These are phyloP conservation scores for Aphaenogaster ashmeadi DNA, from an alignment of 1,140 invertebrate species.

Conservation along the genomic window DNA sequence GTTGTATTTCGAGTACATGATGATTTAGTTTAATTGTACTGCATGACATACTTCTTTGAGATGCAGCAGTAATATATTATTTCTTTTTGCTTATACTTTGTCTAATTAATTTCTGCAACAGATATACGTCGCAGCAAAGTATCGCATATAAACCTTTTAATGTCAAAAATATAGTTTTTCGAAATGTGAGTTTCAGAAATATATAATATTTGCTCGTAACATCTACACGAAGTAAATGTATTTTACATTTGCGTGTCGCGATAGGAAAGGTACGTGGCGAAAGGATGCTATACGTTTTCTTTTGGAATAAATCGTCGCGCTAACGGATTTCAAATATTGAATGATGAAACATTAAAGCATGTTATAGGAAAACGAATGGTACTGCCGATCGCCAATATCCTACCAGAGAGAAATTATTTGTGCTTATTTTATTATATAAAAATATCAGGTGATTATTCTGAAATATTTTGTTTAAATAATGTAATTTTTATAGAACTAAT, in stretches of 20 bases:
- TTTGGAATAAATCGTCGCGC: slow-evolving; percentile 27
- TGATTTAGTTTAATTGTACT: slow-evolving; percentile 38
- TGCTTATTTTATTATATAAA: background rate
- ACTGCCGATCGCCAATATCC: background rate
- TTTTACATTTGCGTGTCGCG: slow-evolving; percentile 10
- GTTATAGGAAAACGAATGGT: slow-evolving; percentile 29
- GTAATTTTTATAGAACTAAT: slow-evolving; percentile 24
- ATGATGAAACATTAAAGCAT: slow-evolving; percentile 13
- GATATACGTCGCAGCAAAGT: background rate
- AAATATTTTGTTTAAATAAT: background rate
- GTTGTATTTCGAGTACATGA: slow-evolving; percentile 10
- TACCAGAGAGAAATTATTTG: background rate
- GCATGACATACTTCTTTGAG: slow-evolving; percentile 10
- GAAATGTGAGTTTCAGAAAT: slow-evolving; percentile 25
- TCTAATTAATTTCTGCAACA: slow-evolving; percentile 27
- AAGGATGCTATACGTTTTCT: background rate
- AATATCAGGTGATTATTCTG: background rate
- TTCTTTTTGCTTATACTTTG: slow-evolving; percentile 23
- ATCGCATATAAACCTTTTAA: background rate
- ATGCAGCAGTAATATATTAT: background rate
- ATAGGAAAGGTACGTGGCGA: background rate
- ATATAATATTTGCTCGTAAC: slow-evolving; percentile 16
- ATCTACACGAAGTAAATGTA: slow-evolving; percentile 30
- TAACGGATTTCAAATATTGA: slow-evolving; percentile 57
- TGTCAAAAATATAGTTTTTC: slow-evolving; percentile 13